These are phyloP conservation scores for Amblyraja radiata DNA, from an alignment of 2,797 vertebrate genomes.

Conservation along the genomic window DNA sequence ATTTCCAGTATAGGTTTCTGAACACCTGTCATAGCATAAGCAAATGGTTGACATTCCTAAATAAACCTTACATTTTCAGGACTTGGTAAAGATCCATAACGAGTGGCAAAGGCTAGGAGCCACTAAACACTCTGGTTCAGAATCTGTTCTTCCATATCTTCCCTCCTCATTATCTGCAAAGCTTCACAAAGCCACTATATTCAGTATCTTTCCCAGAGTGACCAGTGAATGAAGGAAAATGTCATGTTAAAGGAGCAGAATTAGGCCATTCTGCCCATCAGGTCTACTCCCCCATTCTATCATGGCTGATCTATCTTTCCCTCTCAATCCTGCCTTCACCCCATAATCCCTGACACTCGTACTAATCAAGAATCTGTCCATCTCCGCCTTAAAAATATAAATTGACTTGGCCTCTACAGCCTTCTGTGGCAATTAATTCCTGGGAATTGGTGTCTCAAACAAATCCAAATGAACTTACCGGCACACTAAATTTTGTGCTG, in stretches of 20 bases:
- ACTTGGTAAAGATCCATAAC: neutral
- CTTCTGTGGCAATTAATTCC: no score
- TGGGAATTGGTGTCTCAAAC: neutral
- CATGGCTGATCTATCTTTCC: no score
- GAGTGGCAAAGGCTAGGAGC: neutral
- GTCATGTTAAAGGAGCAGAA: no score
- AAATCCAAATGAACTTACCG: neutral
- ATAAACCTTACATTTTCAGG: neutral
- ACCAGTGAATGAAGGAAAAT: neutral
- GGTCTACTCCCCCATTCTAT: no score
- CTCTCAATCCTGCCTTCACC: no score
- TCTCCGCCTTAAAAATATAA: no score
- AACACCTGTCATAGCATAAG: neutral
- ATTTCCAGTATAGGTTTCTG: neutral
- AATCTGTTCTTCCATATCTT: neutral
- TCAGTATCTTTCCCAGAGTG: neutral
- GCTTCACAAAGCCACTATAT: neutral
- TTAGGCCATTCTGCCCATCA: no score
- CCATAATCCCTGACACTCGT: no score
- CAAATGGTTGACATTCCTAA: neutral
- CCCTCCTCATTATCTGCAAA: neutral
- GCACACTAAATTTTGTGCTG: no score
- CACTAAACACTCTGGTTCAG: neutral
- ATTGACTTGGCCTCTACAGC: no score
- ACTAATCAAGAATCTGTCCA: no score